Evolutionary conservation across 2,797 vertebrate species (phyloP), one percentile per base, ranked within the genome.

Genomic region (Acipenser ruthenus): DNA sequence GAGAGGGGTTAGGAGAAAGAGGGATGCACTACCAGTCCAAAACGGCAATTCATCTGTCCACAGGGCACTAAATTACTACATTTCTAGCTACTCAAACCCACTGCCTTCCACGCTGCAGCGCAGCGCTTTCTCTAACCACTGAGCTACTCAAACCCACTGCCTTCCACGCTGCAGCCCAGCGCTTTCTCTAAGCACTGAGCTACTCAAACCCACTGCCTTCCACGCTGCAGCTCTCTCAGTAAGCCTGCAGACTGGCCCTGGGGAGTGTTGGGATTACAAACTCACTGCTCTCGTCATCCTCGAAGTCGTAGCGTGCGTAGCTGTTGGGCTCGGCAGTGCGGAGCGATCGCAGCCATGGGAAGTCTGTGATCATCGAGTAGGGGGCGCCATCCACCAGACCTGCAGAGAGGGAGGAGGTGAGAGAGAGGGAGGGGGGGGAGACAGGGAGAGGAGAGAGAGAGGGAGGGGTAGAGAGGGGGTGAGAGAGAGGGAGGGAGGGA

Each of bases 211-310:
- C 23, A 37, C 23, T 37, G 23, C 4, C 23, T 37, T 37, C 23
- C 23, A 37, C 23, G 4, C 23, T 37, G 23, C 23, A 37, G 23
- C 23, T 37, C 23, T 37, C 23, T 37, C 23, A 37, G 23, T 9
- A 11, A 64, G 37, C 23, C 52, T 50, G 23, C 12, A 6, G 1
- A 18, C 18, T 15, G 5, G 18, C 23, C 8, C 71, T 6, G 65
- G 12, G 48, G 5, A 65, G 9, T 7, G 50, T 49, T 73, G 4
- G 48, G 23, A 37, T 37, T 73, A 15, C 64, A 55, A 67, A 91
- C 92, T 94, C 85, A 99, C 96, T 96, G 88, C 88, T 95, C 84
- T 99, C 95, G 50, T 99, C 95, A 7, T 99, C 96, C 79, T 99
- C 96, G 73, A 98, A 99, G 82, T 99, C 96, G 0, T 94, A 97